Conservation (phyloP, 1,140 invertebrate species). For the Cydia strobilella region DNA sequence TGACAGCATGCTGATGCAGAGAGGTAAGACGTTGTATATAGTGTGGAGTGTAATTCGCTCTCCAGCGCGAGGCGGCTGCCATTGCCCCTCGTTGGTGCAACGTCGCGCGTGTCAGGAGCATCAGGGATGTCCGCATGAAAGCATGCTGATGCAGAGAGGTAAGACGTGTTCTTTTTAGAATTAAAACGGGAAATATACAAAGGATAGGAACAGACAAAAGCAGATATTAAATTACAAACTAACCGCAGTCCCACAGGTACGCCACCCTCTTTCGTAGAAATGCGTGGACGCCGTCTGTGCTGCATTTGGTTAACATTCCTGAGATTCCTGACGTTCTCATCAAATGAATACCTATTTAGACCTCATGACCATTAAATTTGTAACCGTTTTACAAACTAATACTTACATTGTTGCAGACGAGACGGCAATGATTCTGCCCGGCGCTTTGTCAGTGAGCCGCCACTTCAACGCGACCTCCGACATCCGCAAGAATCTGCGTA, state of each 20-base stretch:
- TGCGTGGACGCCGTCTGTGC: too few relatives aligned
- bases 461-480: constrained; percentile 87
- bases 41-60: constrained; percentile 77
- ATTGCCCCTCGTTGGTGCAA: constrained; percentile 88
- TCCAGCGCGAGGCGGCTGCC: constrained; percentile 87
- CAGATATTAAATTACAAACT: too few relatives aligned
- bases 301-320: too few relatives aligned
- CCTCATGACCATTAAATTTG: too few relatives aligned
- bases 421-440: constrained; percentile 89
- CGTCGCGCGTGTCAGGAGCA: constrained; percentile 86
- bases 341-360: too few relatives aligned
- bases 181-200: not conserved
- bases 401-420: constrained; percentile 73
- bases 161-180: constrained; percentile 81
- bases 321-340: too few relatives aligned
- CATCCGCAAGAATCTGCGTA: constrained; percentile 86
- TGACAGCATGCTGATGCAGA: constrained; percentile 84
- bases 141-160: constrained; percentile 86
- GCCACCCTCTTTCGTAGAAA: too few relatives aligned
- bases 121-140: constrained; percentile 85
- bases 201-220: too few relatives aligned
- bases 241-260: too few relatives aligned
- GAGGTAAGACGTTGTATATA: constrained; percentile 85
- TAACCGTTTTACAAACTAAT: not conserved
- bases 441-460: constrained; percentile 84